A percentile compares a stretch with the other conserved stretches of the same genome.
These are phyloP conservation scores for Halcyon senegalensis DNA, from an alignment of 2,113 vertebrate genomes.

Conservation along the genomic window DNA sequence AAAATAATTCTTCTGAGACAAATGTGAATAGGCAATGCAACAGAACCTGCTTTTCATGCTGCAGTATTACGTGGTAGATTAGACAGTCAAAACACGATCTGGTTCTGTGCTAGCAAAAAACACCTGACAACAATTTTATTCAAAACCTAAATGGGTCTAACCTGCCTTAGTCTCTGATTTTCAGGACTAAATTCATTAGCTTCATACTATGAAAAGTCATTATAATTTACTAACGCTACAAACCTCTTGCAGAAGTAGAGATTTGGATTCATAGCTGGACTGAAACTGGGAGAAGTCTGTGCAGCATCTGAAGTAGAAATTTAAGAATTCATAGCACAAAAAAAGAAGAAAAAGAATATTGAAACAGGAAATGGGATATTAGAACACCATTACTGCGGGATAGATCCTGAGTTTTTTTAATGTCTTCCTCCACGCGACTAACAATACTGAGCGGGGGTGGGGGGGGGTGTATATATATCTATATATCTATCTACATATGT, in stretches of 20 bases:
- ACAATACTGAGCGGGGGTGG: rapidly evolving
- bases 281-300: background rate
- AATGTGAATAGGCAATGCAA: background rate
- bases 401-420: too few relatives aligned
- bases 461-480: background rate
- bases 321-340: background rate
- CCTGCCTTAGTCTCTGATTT: background rate
- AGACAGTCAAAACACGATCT: background rate
- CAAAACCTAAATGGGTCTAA: background rate
- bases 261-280: background rate
- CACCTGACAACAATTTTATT: background rate
- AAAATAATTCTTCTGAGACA: background rate
- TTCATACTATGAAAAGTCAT: background rate
- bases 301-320: background rate
- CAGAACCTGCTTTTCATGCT: background rate
- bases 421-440: background rate
- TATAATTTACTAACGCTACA: background rate
- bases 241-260: background rate
- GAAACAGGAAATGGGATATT: background rate
- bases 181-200: background rate
- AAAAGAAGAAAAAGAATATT: background rate
- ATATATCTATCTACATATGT: too few relatives aligned
- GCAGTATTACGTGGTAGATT: background rate
- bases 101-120: background rate
- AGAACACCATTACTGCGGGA: background rate